Base-by-base conservation (phyloP, 2,113 vertebrate genomes). In the Paramormyrops kingsleyae region DNA sequence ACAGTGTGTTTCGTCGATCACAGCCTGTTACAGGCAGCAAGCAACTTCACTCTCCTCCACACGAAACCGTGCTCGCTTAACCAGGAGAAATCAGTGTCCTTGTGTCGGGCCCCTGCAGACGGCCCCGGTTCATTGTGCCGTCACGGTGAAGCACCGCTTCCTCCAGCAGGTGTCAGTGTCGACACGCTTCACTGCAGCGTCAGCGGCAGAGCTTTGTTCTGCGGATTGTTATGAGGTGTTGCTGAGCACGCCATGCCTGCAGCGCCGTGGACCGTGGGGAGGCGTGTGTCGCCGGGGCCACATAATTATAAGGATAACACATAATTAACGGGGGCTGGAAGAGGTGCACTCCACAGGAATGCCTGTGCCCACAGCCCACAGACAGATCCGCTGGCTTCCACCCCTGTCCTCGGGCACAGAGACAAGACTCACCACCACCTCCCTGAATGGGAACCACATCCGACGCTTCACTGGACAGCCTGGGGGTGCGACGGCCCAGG, bases 111-210 rank as follows among this genome's bases (percentile, higher is more conserved):
- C 42, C 5, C 17, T 84, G 44, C 83, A 4, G 27, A 3, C 9
- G 3, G 66, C 12, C 66, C 10, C 10, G 66, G 66, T 74, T 74
- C 66, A 15, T 13, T 15, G n/a, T 10, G 4, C 27, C 66, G 27
- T 47, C 12, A 13, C n/a, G 10, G 83, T 49, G 44, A 50, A 87
- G 56, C 46, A 59, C 46, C 4, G 1, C 83, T 87, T 83, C 5
- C 12, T 2, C 91, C 92, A 91, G 90, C 59, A 91, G 92, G 92
- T 88, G 92, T 62, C 92, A 92, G 91, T 85, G 15, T 56, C n/a
- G 66, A 90, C 88, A 85, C 88, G 53, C 39, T 15, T 31, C 46
- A n/a, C 17, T 2, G 87, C 47, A 27, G 87, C 50, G 86, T 2
- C 80, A 85, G 42, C 9, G 66, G 5, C 46, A 12, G 66, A 3